phyloP scores from a whole-genome alignment of 2,797 vertebrate species.

The Sebastiscus tertius region DNA sequence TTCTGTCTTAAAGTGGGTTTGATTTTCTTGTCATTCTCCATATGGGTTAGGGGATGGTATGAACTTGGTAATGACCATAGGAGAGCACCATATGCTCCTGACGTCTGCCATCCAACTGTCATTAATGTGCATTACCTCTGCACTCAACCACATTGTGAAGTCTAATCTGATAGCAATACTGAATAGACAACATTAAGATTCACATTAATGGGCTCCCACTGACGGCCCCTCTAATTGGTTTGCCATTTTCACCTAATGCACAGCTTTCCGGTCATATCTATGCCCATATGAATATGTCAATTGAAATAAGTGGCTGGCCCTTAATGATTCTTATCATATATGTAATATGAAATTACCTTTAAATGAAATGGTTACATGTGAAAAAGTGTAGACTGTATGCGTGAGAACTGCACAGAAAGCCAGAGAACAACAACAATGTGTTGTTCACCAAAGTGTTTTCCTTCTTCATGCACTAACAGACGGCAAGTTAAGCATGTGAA shows the following conservation, averaged over 20 bases:
- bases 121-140: slow-evolving; percentile 66
- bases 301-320: slow-evolving; percentile 17
- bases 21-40: slow-evolving; percentile 29
- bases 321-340: slow-evolving; percentile 11
- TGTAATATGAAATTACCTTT: background rate
- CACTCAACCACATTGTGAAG: slow-evolving; percentile 47
- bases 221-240: slow-evolving; percentile 52
- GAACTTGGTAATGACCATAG: slow-evolving; percentile 50
- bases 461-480: slow-evolving; percentile 64
- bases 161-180: slow-evolving; percentile 49
- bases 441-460: slow-evolving; percentile 48
- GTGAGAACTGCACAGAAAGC: slow-evolving; percentile 1
- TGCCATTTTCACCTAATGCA: slow-evolving; percentile 59
- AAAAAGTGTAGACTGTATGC: background rate
- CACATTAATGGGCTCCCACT: slow-evolving; percentile 45
- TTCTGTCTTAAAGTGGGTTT: slow-evolving; percentile 3
- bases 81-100: slow-evolving; percentile 62
- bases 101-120: slow-evolving; percentile 62
- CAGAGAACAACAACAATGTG: background rate
- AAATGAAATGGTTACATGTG: background rate
- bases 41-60: slow-evolving; percentile 8
- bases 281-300: slow-evolving; percentile 36
- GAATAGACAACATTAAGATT: slow-evolving; percentile 49
- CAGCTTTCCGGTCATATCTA: slow-evolving; percentile 43
- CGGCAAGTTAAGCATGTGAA: slow-evolving; percentile 79